Base-by-base conservation (phyloP, 2,113 vertebrate species). In the Desmodus rotundus region DNA sequence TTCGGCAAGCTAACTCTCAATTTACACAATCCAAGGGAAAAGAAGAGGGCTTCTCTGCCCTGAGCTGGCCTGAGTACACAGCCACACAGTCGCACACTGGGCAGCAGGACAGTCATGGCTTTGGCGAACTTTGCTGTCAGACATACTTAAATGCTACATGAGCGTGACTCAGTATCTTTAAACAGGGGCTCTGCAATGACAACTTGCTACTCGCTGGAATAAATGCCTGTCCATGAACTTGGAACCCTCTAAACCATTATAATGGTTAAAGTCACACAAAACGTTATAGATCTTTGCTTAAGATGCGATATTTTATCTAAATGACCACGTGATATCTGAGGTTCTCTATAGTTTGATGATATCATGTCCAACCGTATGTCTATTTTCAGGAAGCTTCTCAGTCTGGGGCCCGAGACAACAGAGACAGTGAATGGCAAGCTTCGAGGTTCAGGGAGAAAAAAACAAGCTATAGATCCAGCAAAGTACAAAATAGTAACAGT, bases 321-420 rank as follows among this genome's bases (percentile, higher is more conserved):
- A 93, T 41, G 88, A 90, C 33, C 70, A 78, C 47, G 41, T 5
- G 3, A 52, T 61, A 28, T 70, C 67, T 82, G 82, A 76, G 16
- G 33, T 61, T 96, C 68, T 87, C 24, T 92, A 26, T 50, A 73
- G 38, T 26, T 28, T 68, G 8, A 94, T 36, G 50, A 52, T 63
- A 90, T 84, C 47, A 45, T 50, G 74, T 31, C 52, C 72, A 70
- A 41, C 3, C 85, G 9, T 56, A 36, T 87, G 22, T 94, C 87
- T 90, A 24, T 92, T 96, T 90, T 77, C 85, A 86, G 31, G 68
- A 90, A 94, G 33, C 65, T 91, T 96, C 92, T 95, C 94, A 74
- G 20, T 61, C 67, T 96, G 77, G 81, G 15, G 47, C 58, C 36
- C 28, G 45, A 95, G 87, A 94, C 43, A 96, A 89, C 20, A 43